Evolutionary conservation across 2,888 invertebrate species (phyloP), one percentile per base, ranked within the genome.

Genomic region (Metellina segmentata): DNA sequence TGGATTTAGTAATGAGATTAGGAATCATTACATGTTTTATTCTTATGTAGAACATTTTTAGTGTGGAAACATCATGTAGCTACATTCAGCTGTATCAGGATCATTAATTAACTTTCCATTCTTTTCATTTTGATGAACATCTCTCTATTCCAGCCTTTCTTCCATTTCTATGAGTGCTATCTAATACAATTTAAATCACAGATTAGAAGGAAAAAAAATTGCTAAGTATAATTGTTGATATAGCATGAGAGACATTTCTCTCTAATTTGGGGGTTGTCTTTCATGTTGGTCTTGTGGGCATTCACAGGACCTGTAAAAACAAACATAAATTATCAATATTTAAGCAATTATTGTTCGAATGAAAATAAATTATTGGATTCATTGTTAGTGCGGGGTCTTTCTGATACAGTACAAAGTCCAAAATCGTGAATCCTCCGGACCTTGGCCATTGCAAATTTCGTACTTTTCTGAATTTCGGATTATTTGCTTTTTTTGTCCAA

Each of bases 201-300:
- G 83, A 51, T 71, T 71, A 52, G 75, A 70, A 83, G 75, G 77
- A 78, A 83, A 61, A 89, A 77, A 71, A 20, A 71, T 89, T 89
- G 89, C 89, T 89, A 89, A 89, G 89, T 89, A 83, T 83, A 83
- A 89, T 77, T 78, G 82, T 81, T 88, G 88, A 81, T 74, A 88
- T 74, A 72, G 51, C 52, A 61, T 82, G 82, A 82, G 48, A 77
- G 61, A 81, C 8, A 48, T 34, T 34, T 34, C 34, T 81, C 69
- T 20, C 69, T 79, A 81, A 61, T 74, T 1, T 87, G 49, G 81
- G 48, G 79, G 74, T 13, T 74, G 20, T 52, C 52, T 49, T 34
- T 61, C 34, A 49, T 77, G 16, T 7, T 86, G 19, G n/a, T 69
- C 51, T 48, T 79, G 71, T 52, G 71, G 78, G 48, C 52, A 16